Evolutionary conservation across 2,797 vertebrate species (phyloP), one percentile per base, ranked within the genome.

Genomic region (Centroberyx gerrardi): DNA sequence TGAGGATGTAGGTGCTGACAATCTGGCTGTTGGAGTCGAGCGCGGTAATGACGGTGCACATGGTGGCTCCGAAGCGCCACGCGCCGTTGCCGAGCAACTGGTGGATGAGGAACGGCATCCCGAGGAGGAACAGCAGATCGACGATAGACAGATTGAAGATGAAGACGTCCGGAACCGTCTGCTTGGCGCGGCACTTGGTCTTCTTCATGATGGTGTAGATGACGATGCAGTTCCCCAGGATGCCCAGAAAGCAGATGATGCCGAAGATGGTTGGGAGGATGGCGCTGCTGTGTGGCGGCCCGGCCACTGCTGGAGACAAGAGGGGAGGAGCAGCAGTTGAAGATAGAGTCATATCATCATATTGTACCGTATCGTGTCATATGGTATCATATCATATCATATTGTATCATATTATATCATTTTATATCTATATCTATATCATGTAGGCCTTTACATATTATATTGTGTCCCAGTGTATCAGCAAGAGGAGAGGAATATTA

Each of bases 11-110:
- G 18, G 96, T 97, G 78, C 96, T 97, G 58, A 96, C 96, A 4
- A 97, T 96, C 87, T 97, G 96, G 80, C 96, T 97, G 85, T 97
- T 96, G n/a, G 95, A 96, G 90, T 97, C 96, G 2, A 97, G 89
- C 0, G 95, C 95, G 0, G 96, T 96, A 89, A 97, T 97, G 77
- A 96, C 92, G 0, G 96, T 97, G 76, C 96, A 97, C 73, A 97
- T 92, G 0, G 93, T 58, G 2, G 94, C 94, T 2, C 96, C 96
- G 8, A 97, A 97, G 76, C 95, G 94, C 96, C 96, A 97, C 0
- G 94, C 94, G 3, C 96, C 96, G 0, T 97, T 95, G 53, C 96
- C 96, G 55, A 97, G 87, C 85, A 97, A 94, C 88, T 97, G 96
- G 76, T 97, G 96, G 87, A 97, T 96, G 31, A 97, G 95, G 77